A percentile compares a stretch with the other conserved stretches of the same genome.
Conservation (phyloP, 1,140 invertebrate genomes). For the Venustaconcha ellipsiformis region DNA sequence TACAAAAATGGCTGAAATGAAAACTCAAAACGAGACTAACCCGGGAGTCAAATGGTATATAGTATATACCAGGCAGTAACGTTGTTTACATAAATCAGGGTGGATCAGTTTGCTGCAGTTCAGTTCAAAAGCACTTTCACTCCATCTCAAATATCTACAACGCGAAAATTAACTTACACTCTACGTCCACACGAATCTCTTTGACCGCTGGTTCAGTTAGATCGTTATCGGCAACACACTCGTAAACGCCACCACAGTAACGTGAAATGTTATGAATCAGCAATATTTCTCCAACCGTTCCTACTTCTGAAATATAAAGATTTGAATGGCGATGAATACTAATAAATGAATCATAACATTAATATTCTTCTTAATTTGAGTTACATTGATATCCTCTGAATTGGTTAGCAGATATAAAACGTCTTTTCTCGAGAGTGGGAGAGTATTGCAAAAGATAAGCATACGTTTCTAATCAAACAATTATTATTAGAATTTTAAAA, state of each 20-base stretch:
- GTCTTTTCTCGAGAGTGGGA: too few relatives aligned
- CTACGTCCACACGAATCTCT: constrained; percentile 56
- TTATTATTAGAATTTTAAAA: too few relatives aligned
- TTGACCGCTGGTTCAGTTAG: constrained; percentile 51
- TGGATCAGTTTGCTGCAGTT: background rate
- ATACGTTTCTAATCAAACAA: too few relatives aligned
- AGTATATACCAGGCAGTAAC: background rate
- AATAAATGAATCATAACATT: too few relatives aligned
- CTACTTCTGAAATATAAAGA: constrained; percentile 47
- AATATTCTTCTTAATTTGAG: too few relatives aligned
- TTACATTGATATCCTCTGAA: too few relatives aligned
- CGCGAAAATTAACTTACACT: constrained; percentile 52
- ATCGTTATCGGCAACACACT: constrained; percentile 64
- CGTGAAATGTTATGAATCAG: constrained; percentile 64
- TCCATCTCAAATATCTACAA: background rate
- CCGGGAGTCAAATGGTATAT: background rate
- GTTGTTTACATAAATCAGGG: background rate
- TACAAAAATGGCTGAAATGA: background rate
- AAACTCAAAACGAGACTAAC: background rate
- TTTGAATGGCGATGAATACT: background rate
- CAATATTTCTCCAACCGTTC: constrained; percentile 54
- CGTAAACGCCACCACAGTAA: constrained; percentile 61
- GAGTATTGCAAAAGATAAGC: too few relatives aligned
- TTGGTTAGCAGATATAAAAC: too few relatives aligned
- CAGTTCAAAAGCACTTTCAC: background rate